A percentile compares a stretch with the other conserved stretches of the same genome.
phyloP scores from a whole-genome alignment of 2,113 vertebrate species.

The Cervus canadensis region DNA sequence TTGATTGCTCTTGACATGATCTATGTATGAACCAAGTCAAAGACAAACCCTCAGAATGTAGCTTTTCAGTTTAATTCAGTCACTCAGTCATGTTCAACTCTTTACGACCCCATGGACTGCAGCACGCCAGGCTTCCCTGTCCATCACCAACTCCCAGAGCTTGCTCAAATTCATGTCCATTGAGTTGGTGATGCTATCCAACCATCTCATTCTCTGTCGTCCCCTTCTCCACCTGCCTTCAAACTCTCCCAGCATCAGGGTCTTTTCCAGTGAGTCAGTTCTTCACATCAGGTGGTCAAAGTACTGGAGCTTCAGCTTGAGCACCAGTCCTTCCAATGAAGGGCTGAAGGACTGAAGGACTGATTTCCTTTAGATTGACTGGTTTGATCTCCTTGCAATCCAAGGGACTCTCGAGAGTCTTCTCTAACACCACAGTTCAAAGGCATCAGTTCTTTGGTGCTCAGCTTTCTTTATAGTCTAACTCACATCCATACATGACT shows the following conservation, averaged over 20 bases:
- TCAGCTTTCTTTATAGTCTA: background rate
- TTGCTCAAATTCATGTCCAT: background rate
- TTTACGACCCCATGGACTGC: background rate
- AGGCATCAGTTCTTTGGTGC: background rate
- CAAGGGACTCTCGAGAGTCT: background rate
- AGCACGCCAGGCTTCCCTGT: background rate
- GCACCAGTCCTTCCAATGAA: background rate
- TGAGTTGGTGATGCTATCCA: background rate
- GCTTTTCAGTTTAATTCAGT: background rate
- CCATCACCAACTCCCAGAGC: accelerated
- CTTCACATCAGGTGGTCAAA: background rate
- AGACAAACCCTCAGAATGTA: background rate
- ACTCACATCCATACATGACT: background rate
- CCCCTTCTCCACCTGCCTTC: background rate
- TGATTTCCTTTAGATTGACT: background rate
- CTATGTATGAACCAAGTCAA: background rate
- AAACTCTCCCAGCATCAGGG: background rate
- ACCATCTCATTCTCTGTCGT: background rate
- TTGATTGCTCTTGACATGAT: background rate
- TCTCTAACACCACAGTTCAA: background rate
- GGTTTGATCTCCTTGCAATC: background rate
- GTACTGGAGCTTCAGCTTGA: background rate
- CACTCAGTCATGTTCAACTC: background rate
- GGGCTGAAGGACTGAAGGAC: background rate
- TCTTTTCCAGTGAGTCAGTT: background rate